Base-by-base conservation (phyloP, 2,113 vertebrate genomes). In the Hippocampus guttulatus region DNA sequence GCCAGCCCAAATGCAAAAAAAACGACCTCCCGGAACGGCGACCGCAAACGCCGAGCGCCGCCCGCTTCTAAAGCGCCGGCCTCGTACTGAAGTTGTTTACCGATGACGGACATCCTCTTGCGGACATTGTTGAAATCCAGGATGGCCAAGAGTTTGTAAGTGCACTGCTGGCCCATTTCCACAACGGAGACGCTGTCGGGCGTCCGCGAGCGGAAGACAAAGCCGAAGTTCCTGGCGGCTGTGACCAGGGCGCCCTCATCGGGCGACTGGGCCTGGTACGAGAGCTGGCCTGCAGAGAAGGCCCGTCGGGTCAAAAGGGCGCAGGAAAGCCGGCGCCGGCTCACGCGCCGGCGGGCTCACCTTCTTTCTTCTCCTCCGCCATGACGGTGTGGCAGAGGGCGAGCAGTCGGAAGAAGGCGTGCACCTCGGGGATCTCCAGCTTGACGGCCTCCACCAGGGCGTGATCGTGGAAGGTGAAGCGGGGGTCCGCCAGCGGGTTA, bases 61-160 rank as follows among this genome's bases (percentile, higher is more conserved):
- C 30, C 30, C 30, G 30, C 16, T 5, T 49, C 15, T 1, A 5
- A 49, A 49, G 3, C 20, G 14, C 1, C 6, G 6, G 15, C 20
- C 4, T 51, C 47, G 3, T 14, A 5, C 15, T 51, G 43, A 45
- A 45, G 43, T 45, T 6, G 16, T 51, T 25, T 76, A 99, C 96
- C 96, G 52, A 98, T 95, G 73, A 99, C 96, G 11, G 97, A 98
- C 97, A 99, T 99, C 85, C 97, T 91, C 80, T 98, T 99, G 86
- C 96, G 94, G 70, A 95, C 93, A 0, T 95, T 97, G 92, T 92
- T 95, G 87, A 99, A 99, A 80, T 99, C 97, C 82, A 99, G 91
- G 84, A 99, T 95, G 69, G 94, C 92, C 66, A 97, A 87, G 23
- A 99, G 91, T 47, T 95, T 82, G 20, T 98, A 99, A 78, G 88